These are phyloP conservation scores for Herpetotheres cachinnans DNA, from an alignment of 2,113 vertebrate species.

Conservation along the genomic window DNA sequence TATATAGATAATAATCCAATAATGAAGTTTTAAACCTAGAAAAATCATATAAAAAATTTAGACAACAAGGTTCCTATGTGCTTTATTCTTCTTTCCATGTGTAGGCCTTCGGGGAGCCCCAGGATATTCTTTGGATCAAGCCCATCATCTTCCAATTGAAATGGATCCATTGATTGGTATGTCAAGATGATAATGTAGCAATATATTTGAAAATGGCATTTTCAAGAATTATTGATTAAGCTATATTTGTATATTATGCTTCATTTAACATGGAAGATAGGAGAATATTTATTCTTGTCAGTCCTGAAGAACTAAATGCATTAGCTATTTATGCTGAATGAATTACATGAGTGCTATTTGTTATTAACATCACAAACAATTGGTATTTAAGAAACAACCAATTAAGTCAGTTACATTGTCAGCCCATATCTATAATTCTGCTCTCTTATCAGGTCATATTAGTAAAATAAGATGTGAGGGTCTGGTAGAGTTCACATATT, in stretches of 20 bases:
- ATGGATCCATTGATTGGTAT: conserved; percentile 97
- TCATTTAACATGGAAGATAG: conserved; percentile 15
- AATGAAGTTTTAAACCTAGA: not conserved
- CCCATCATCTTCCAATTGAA: conserved; percentile 96
- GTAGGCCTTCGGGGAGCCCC: conserved; percentile 94
- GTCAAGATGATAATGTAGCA: conserved; percentile 46
- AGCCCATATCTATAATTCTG: not conserved
- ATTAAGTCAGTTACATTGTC: conserved; percentile 4
- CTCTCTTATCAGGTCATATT: not conserved
- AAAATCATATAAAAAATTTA: not conserved
- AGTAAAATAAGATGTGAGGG: not conserved
- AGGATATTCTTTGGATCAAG: conserved; percentile 96
- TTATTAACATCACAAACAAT: conserved; percentile 28
- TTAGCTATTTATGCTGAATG: not conserved
- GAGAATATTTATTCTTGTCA: conserved; percentile 26
- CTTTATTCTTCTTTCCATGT: conserved; percentile 22
- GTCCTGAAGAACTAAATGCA: not conserved
- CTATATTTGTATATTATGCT: not conserved
- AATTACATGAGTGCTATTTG: not conserved
- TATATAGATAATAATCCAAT: not conserved
- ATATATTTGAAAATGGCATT: not conserved
- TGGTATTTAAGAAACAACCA: conserved; percentile 28
- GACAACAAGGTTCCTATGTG: not conserved
- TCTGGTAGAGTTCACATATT: not conserved
- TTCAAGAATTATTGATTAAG: not conserved